Base-by-base conservation (phyloP, 2,888 invertebrate genomes). In the Patella ulyssiponensis region DNA sequence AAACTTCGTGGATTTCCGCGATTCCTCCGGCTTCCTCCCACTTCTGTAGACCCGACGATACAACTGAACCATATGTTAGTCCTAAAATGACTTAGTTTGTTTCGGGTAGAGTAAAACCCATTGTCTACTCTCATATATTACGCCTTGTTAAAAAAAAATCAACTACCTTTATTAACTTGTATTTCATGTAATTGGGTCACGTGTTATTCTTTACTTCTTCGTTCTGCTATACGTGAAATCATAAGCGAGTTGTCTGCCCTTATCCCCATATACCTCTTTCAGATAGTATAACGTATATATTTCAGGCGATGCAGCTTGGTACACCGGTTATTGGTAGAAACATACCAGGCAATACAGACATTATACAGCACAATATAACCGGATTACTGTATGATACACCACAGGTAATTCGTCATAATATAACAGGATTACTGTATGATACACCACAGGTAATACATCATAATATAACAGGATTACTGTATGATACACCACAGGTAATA, bases 291-390 rank as follows among this genome's bases (percentile, higher is more conserved):
- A 14, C 44, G 69, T 72, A 4, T 56, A 11, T 73, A 64, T 77
- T 80, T 7, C 79, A 90, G 90, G 89, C 90, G 0, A 89, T 90
- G 89, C 81, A 83, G 64, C 73, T 90, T 56, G 83, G 84, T 5
- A 80, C 85, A 2, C 88, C 88, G 20, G 90, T 90, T 5, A 77
- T 91, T n/a, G 90, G 85, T 2, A 78, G 90, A 44, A 80, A 87
- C 73, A 88, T 89, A 44, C 83, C 83, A 44, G 89, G 88, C 2
- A 90, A 90, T 74, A 75, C 71, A 7, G 81, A 82, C 23, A 78
- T 90, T 9, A 80, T 90, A 0, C 27, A 81, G 58, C 83, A 90
- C 81, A 79, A 81, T 9, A 14, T 74, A 2, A 88, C 82, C 15
- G 90, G 89, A 0, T 78, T 86, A 11, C 51, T 90, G 44, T 90